Evolutionary conservation across 2,797 vertebrate species (phyloP).

Genomic region (Sparidentex hasta): DNA sequence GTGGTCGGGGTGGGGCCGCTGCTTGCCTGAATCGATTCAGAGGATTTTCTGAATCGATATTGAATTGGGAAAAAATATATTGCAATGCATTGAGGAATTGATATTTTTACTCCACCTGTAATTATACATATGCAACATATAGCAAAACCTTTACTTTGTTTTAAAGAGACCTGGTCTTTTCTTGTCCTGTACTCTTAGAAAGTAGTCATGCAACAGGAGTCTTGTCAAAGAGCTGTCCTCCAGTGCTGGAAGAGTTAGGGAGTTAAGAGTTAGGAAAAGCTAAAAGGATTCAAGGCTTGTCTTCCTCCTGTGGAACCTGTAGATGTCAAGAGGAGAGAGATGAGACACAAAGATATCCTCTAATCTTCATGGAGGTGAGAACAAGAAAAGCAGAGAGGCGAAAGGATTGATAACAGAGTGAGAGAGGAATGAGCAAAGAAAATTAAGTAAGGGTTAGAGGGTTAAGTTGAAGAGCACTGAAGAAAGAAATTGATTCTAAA

Average conservation of each 20-base stretch:
- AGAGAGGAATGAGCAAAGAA: neutral
- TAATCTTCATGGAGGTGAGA: slow-evolving; percentile 15
- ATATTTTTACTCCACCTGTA: too few relatives aligned
- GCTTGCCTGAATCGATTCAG: too few relatives aligned
- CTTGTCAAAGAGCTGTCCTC: slow-evolving; percentile 19
- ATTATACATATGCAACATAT: neutral
- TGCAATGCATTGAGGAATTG: too few relatives aligned
- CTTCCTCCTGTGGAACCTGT: neutral
- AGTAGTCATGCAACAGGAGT: slow-evolving; percentile 12
- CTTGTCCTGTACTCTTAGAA: neutral
- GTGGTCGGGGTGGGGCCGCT: too few relatives aligned
- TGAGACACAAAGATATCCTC: slow-evolving; percentile 17
- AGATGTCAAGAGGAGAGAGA: slow-evolving; percentile 17
- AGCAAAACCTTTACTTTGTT: neutral
- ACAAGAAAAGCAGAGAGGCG: neutral
- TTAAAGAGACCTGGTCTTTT: neutral
- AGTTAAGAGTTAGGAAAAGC: neutral
- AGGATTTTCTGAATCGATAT: too few relatives aligned
- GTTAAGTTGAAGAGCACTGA: neutral
- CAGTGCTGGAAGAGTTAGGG: neutral
- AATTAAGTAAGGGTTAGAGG: neutral
- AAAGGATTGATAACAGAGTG: neutral
- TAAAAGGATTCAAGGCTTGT: neutral
- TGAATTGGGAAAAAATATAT: too few relatives aligned
- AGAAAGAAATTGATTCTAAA: neutral